Base-by-base conservation (phyloP, 37 sponge, comb jelly and placozoan genomes). In the Corticium candelabrum region DNA sequence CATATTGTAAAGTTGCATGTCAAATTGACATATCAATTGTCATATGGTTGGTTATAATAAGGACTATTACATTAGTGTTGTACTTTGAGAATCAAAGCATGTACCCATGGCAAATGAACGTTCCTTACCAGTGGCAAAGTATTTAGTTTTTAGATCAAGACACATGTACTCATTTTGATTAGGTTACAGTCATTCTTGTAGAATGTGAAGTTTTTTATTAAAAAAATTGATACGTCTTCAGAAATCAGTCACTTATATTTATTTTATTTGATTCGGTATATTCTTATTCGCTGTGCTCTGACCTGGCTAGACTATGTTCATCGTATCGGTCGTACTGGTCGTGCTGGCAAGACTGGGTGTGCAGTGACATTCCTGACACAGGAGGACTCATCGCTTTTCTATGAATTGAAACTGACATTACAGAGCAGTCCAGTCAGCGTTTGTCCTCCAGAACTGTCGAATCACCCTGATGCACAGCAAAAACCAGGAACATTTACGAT, bases 221-320 rank as follows among this genome's bases (percentile, higher is more conserved):
- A 5, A 5, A 43, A 43, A 43, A 11, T 43, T 43, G 56, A 11
- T 21, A 43, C 56, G 56, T 43, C 56, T 5, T 43, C 5, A 43
- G 5, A 21, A 5, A 5, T 43, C 56, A 21, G 11, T 43, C 56
- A 21, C 11, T 43, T 43, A 11, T 11, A 5, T 43, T 43, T 43
- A 43, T 43, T 5, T 11, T 43, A 21, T 43, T 43, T 43, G 5
- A 5, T 43, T n/a, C n/a, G n/a, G n/a, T n/a, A n/a, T n/a, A n/a
- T n/a, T n/a, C n/a, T n/a, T n/a, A n/a, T n/a, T n/a, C n/a, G n/a
- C n/a, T n/a, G n/a, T n/a, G n/a, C n/a, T n/a, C n/a, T n/a, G n/a
- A n/a, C n/a, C n/a, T n/a, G n/a, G n/a, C n/a, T 37, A 76, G 99
- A 94, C 77, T 97, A 97, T 78, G 94, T 94, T 37, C 99, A 97